phyloP scores from a whole-genome alignment of 2,113 vertebrate species.

The Aptenodytes patagonicus region DNA sequence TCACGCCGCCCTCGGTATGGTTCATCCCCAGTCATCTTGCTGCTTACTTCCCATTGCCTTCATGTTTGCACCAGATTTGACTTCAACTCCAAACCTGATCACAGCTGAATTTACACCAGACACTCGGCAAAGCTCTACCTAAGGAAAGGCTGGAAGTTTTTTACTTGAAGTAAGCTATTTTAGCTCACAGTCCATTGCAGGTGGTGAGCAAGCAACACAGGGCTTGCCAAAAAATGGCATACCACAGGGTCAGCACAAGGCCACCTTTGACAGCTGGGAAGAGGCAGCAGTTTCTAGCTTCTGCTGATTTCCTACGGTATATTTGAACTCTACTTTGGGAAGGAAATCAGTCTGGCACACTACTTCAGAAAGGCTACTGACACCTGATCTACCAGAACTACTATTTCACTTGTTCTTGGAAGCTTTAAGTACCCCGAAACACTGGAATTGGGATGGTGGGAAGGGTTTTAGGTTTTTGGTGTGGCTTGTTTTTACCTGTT shows the following conservation, averaged over 20 bases:
- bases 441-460: neutral
- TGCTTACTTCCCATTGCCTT: neutral
- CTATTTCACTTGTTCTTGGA: neutral
- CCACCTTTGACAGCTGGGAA: neutral
- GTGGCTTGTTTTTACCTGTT: neutral
- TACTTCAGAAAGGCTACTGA: neutral
- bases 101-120: neutral
- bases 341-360: neutral
- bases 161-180: neutral
- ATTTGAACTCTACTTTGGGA: neutral
- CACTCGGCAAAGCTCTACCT: neutral
- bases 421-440: neutral
- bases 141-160: neutral
- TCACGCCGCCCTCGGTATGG: fast-evolving
- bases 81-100: neutral
- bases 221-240: neutral
- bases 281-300: neutral
- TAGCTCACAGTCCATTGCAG: neutral
- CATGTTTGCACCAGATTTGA: neutral
- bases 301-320: neutral
- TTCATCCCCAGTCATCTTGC: too few relatives aligned
- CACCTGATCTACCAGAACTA: neutral
- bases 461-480: neutral
- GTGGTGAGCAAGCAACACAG: neutral
- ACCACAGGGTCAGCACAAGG: neutral